These are phyloP conservation scores for Campopleginae sp. DNA, from an alignment of 2,888 invertebrate species.

Conservation along the genomic window DNA sequence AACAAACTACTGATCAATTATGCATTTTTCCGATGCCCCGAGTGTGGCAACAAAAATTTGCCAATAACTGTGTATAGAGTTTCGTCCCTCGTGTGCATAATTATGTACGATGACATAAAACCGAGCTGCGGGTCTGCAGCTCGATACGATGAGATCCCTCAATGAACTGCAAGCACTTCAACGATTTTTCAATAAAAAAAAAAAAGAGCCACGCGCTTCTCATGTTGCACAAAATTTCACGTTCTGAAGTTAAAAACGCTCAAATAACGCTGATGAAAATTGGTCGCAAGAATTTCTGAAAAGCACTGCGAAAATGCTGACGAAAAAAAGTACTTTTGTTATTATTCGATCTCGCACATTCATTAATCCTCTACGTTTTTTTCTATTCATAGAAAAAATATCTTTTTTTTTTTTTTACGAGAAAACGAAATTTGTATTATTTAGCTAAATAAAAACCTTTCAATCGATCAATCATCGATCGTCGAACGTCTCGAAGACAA, in stretches of 20 bases:
- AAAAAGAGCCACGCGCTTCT: background rate
- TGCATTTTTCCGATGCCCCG: background rate
- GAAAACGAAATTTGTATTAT: background rate
- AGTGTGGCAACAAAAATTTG: background rate
- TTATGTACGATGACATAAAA: constrained; percentile 1
- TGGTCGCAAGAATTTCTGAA: background rate
- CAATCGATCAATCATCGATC: constrained; percentile 3
- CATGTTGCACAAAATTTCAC: constrained; percentile 4
- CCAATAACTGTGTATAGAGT: constrained; percentile 34
- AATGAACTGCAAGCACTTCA: constrained; percentile 11
- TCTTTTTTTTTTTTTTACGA: constrained; percentile 6
- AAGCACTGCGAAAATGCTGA: constrained; percentile 11
- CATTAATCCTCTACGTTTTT: background rate
- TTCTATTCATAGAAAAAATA: background rate
- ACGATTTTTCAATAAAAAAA: background rate
- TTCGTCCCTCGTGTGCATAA: constrained; percentile 21
- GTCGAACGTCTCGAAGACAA: constrained; percentile 66
- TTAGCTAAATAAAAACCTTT: background rate
- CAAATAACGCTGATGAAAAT: background rate
- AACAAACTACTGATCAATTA: background rate
- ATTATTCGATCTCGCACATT: constrained; percentile 1
- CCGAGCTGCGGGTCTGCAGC: background rate
- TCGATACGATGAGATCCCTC: constrained; percentile 6
- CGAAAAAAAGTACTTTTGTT: background rate
- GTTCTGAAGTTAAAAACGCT: background rate